Evolutionary conservation across 2,113 vertebrate species (phyloP).

Genomic region (Notarius lentiginosus): DNA sequence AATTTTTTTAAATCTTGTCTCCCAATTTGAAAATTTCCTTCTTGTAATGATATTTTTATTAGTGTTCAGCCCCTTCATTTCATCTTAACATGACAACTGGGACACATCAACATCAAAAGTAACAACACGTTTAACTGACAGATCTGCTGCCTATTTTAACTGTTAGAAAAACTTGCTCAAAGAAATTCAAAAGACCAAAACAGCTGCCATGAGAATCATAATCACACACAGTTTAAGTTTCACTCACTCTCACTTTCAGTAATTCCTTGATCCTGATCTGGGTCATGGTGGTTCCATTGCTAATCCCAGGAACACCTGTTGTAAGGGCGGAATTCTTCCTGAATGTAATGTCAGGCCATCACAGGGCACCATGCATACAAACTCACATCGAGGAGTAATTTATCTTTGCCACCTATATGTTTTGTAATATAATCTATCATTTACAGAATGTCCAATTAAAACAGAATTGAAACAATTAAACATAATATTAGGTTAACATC

Average conservation of each 20-base stretch:
- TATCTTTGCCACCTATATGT: not conserved
- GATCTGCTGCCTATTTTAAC: not conserved
- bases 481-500: not conserved
- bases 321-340: not conserved
- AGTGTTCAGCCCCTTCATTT: not conserved
- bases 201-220: not conserved
- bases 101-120: not conserved
- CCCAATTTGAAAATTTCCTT: not conserved
- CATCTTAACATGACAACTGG: not conserved
- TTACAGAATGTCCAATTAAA: not conserved
- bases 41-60: not conserved
- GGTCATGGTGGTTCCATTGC: not conserved
- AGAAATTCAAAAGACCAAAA: not conserved
- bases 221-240: not conserved
- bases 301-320: not conserved
- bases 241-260: not conserved
- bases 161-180: not conserved
- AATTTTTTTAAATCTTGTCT: not conserved
- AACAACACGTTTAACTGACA: not conserved
- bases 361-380: not conserved
- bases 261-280: not conserved
- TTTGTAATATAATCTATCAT: not conserved
- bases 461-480: not conserved
- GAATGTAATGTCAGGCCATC: not conserved
- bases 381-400: not conserved